These are phyloP conservation scores for Alcedo atthis DNA, from an alignment of 2,797 vertebrate species.

Conservation along the genomic window DNA sequence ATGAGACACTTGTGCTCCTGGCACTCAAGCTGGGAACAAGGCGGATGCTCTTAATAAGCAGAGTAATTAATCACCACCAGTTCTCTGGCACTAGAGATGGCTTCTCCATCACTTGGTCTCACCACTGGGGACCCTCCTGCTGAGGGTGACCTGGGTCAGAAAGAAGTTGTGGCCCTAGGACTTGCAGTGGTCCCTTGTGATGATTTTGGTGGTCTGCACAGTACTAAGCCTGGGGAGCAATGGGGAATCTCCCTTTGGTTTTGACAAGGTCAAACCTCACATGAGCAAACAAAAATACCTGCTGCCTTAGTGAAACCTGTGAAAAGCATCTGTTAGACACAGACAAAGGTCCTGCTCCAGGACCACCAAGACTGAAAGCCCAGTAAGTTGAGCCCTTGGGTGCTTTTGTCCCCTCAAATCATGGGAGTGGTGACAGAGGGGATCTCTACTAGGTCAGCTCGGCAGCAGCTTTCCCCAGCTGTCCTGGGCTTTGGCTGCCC, in stretches of 20 bases:
- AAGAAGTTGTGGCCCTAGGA: accelerated
- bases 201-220: background rate
- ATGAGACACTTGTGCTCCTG: background rate
- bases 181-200: accelerated
- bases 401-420: background rate
- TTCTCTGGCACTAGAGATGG: background rate
- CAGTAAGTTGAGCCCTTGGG: accelerated
- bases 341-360: background rate
- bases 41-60: background rate
- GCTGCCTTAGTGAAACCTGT: background rate
- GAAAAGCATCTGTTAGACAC: accelerated
- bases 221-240: accelerated
- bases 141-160: background rate
- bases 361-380: background rate
- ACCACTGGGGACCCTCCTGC: background rate
- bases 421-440: accelerated
- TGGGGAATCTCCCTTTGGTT: background rate
- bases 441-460: background rate
- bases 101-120: conserved; percentile 10
- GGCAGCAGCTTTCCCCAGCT: background rate
- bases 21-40: background rate
- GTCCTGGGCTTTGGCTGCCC: background rate
- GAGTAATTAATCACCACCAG: conserved; percentile 20
- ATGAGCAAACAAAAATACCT: background rate
- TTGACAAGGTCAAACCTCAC: background rate